A percentile compares a stretch with the other conserved stretches of the same genome.
Conservation (phyloP, 2,797 vertebrate species). For the Dendrocincla tyrannina region DNA sequence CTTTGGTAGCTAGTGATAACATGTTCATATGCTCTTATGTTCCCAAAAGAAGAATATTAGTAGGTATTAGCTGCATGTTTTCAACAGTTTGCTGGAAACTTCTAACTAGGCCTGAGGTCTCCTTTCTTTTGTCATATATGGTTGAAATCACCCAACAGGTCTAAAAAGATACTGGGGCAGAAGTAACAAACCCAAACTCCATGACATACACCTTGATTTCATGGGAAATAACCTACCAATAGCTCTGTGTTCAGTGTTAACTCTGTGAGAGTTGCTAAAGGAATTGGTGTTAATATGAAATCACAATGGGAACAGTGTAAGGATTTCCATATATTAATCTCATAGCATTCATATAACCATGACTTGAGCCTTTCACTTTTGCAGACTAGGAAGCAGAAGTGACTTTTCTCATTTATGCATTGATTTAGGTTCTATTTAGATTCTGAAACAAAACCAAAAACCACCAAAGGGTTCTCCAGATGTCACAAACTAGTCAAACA, state of each 20-base stretch:
- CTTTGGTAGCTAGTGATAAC: neutral
- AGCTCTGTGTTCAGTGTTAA: neutral
- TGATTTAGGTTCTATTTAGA: neutral
- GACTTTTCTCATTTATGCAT: neutral
- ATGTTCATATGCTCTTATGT: neutral
- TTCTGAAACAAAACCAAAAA: constrained; percentile 30
- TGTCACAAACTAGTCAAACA: neutral
- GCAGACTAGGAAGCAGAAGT: neutral
- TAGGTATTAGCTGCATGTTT: neutral
- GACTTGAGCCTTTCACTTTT: neutral
- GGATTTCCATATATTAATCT: neutral
- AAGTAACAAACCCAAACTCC: neutral
- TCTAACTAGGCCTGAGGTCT: neutral
- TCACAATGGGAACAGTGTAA: neutral
- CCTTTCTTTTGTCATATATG: neutral
- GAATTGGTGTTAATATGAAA: neutral
- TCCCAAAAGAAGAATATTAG: neutral
- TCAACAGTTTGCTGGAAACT: neutral
- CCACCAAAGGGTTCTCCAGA: neutral
- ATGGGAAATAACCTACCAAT: neutral
- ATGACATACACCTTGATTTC: neutral
- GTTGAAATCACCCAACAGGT: neutral
- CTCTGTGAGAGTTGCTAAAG: neutral
- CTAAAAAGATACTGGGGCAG: neutral
- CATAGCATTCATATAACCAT: neutral